Conservation (phyloP, 2,797 vertebrate genomes). For the Loriculus beryllinus region DNA sequence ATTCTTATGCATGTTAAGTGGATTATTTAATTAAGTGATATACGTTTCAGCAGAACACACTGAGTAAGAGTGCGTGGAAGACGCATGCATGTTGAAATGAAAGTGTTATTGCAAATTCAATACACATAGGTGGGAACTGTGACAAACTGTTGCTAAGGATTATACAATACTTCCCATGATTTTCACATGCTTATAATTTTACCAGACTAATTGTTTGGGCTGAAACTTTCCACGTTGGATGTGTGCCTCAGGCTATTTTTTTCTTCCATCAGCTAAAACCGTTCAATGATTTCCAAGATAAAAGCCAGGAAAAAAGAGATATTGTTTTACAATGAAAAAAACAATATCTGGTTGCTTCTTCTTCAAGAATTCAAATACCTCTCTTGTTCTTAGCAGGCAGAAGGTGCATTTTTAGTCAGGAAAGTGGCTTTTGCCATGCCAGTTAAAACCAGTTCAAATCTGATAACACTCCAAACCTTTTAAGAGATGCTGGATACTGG, state of each 20-base stretch:
- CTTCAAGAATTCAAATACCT: not conserved
- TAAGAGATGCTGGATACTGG: not conserved
- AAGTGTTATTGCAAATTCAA: not conserved
- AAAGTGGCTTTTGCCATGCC: not conserved
- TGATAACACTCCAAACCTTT: not conserved
- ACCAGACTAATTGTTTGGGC: not conserved
- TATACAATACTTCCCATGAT: not conserved
- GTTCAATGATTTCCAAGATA: not conserved
- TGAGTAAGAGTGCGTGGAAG: not conserved
- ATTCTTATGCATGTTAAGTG: not conserved
- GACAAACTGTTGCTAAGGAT: not conserved
- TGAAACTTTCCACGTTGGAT: not conserved
- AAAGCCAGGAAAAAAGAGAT: not conserved
- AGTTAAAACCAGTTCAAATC: not conserved
- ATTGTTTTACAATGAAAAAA: constrained; percentile 11
- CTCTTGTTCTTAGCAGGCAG: not conserved
- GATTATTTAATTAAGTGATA: constrained; percentile 26
- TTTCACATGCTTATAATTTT: constrained; percentile 1
- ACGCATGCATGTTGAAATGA: not conserved
- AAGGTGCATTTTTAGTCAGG: not conserved
- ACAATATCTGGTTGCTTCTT: not conserved
- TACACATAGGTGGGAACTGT: not conserved
- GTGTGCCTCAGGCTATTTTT: not conserved
- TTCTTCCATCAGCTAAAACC: not conserved
- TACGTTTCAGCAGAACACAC: not conserved